Conservation (phyloP, 2,888 invertebrate species). For the Agrilus cyanescens region DNA sequence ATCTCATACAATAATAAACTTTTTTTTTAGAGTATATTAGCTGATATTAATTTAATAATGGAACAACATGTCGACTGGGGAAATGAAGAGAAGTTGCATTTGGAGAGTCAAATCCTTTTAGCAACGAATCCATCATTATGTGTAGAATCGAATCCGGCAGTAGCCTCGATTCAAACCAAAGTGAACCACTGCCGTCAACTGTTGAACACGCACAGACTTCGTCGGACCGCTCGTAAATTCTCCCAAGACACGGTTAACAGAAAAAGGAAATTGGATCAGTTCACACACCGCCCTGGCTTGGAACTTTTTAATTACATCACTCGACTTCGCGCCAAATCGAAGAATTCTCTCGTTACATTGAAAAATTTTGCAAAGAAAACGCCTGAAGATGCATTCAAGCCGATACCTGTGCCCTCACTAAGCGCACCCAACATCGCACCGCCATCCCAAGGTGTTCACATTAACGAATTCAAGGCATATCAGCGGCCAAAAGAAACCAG, state of each 20-base stretch:
- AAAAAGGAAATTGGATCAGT: slow-evolving; percentile 77
- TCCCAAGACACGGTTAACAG: slow-evolving; percentile 74
- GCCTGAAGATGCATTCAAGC: slow-evolving; percentile 43
- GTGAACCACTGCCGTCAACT: slow-evolving; percentile 62
- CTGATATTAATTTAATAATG: slow-evolving; percentile 36
- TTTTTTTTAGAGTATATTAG: slow-evolving; percentile 28
- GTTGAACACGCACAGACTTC: slow-evolving; percentile 61
- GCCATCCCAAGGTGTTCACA: slow-evolving; percentile 36
- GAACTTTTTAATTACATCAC: slow-evolving; percentile 60
- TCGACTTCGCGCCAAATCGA: slow-evolving; percentile 42
- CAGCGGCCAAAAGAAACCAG: slow-evolving; percentile 35
- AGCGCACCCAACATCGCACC: slow-evolving; percentile 46
- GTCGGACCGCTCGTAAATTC: slow-evolving; percentile 64
- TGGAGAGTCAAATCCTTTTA: slow-evolving; percentile 77
- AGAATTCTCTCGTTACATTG: slow-evolving; percentile 29
- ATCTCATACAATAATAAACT: slow-evolving; percentile 42
- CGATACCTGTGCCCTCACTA: slow-evolving; percentile 51
- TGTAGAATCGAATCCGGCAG: slow-evolving; percentile 76
- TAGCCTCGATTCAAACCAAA: slow-evolving; percentile 63
- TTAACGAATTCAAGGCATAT: slow-evolving; percentile 35
- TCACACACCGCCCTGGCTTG: slow-evolving; percentile 67
- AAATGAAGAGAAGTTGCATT: slow-evolving; percentile 59
- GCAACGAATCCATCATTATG: slow-evolving; percentile 80
- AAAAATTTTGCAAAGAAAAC: slow-evolving; percentile 40
- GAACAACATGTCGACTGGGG: slow-evolving; percentile 44